Evolutionary conservation across 2,797 vertebrate species (phyloP).

Genomic region (Botia almorhae): DNA sequence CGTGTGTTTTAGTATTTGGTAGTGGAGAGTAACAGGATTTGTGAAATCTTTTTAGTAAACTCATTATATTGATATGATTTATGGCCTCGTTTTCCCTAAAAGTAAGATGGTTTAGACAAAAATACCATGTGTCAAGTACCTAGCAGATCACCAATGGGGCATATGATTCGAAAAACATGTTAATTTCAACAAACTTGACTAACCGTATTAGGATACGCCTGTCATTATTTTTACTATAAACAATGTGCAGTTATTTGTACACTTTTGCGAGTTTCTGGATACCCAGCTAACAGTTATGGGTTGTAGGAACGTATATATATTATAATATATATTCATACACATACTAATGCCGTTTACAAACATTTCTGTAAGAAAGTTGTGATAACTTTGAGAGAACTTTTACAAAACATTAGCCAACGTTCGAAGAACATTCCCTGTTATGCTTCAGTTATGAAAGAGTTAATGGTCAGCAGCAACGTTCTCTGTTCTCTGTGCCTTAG

Average conservation of each 20-base stretch:
- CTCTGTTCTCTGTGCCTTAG: slow-evolving; percentile 70
- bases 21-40: slow-evolving; percentile 40
- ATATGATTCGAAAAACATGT: neutral
- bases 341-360: too few relatives aligned
- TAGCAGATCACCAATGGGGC: neutral
- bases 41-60: slow-evolving; percentile 1
- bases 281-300: too few relatives aligned
- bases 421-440: too few relatives aligned
- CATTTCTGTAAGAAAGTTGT: too few relatives aligned
- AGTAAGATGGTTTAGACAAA: neutral
- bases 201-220: neutral
- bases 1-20: slow-evolving; percentile 27
- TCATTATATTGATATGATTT: slow-evolving; percentile 12
- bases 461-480: neutral
- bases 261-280: neutral
- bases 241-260: neutral
- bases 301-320: too few relatives aligned
- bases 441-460: neutral
- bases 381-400: too few relatives aligned
- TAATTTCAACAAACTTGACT: neutral
- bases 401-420: too few relatives aligned
- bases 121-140: neutral
- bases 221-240: neutral
- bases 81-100: neutral
- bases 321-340: too few relatives aligned